phyloP scores from a whole-genome alignment of 2,888 invertebrate species.

The Gandaritis pyraliata region DNA sequence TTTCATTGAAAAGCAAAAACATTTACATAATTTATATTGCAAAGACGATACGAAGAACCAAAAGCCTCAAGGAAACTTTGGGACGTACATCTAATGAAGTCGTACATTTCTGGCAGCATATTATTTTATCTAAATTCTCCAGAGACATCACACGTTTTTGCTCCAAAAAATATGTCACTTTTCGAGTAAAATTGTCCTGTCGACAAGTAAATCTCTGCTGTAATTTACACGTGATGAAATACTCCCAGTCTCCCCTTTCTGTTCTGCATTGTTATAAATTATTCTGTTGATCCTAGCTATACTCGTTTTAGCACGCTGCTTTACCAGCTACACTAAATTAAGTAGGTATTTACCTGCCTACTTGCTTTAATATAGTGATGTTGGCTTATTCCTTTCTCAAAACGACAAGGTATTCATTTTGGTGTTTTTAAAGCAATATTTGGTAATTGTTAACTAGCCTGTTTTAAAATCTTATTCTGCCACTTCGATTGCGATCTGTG shows the following conservation, averaged over 20 bases:
- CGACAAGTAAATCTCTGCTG: conserved; percentile 27
- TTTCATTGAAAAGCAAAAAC: too few species aligned
- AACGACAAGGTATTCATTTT: too few species aligned
- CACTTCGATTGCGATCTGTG: too few species aligned
- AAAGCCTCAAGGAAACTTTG: not conserved
- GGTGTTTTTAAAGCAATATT: too few species aligned
- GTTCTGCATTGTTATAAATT: conserved; percentile 16
- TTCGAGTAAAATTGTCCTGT: conserved; percentile 20
- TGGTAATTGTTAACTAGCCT: not conserved
- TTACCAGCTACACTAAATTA: too few species aligned
- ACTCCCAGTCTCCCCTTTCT: conserved; percentile 11
- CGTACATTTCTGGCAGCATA: conserved; percentile 2
- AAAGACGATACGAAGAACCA: too few species aligned
- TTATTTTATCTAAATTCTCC: conserved; percentile 16
- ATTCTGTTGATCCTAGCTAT: conserved; percentile 9
- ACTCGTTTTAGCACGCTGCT: not conserved
- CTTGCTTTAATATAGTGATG: too few species aligned
- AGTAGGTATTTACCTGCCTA: too few species aligned
- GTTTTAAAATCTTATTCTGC: too few species aligned
- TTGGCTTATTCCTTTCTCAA: too few species aligned
- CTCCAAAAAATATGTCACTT: conserved; percentile 28
- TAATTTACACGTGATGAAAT: conserved; percentile 31
- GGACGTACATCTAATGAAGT: conserved; percentile 5
- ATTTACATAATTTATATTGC: too few species aligned
- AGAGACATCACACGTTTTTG: conserved; percentile 25